These are phyloP conservation scores for Oscheius myriophilus DNA, from an alignment of 2,888 invertebrate species.

Conservation along the genomic window DNA sequence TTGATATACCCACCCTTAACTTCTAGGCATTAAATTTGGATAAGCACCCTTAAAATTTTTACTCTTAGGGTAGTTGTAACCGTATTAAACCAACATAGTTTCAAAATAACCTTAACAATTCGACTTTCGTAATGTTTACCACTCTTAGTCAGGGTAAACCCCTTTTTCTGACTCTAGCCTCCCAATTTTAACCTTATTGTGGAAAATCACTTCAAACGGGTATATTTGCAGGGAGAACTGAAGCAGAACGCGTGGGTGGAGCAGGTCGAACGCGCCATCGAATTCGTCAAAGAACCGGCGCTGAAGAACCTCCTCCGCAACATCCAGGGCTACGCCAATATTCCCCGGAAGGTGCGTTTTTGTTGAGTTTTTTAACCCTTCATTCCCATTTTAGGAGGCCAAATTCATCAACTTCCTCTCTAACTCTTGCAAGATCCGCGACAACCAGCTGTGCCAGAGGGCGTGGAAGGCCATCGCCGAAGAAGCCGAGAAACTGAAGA, in stretches of 20 bases:
- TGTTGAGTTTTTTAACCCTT: not conserved
- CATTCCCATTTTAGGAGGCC: conserved; percentile 44
- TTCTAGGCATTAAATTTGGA: too few species aligned
- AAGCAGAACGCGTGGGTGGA: conserved; percentile 74
- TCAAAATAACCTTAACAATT: too few species aligned
- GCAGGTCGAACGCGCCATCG: conserved; percentile 68
- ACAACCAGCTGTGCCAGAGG: conserved; percentile 43
- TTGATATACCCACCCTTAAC: too few species aligned
- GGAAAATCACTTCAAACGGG: not conserved
- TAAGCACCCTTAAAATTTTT: too few species aligned
- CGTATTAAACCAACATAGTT: too few species aligned
- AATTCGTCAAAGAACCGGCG: conserved; percentile 50
- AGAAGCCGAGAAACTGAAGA: conserved; percentile 56
- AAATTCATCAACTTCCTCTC: conserved; percentile 69
- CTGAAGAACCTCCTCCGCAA: conserved; percentile 55
- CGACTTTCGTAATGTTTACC: too few species aligned
- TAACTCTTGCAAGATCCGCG: conserved; percentile 52
- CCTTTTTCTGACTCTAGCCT: too few species aligned
- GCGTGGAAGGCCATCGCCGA: conserved; percentile 59
- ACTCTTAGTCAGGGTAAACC: too few species aligned
- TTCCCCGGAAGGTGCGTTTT: conserved; percentile 58
- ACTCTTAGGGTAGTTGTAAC: too few species aligned
- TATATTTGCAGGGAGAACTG: conserved; percentile 71
- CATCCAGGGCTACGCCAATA: conserved; percentile 58
- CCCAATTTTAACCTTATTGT: too few species aligned